Conservation (phyloP, 2,113 vertebrate genomes). For the Hyperopisus bebe region DNA sequence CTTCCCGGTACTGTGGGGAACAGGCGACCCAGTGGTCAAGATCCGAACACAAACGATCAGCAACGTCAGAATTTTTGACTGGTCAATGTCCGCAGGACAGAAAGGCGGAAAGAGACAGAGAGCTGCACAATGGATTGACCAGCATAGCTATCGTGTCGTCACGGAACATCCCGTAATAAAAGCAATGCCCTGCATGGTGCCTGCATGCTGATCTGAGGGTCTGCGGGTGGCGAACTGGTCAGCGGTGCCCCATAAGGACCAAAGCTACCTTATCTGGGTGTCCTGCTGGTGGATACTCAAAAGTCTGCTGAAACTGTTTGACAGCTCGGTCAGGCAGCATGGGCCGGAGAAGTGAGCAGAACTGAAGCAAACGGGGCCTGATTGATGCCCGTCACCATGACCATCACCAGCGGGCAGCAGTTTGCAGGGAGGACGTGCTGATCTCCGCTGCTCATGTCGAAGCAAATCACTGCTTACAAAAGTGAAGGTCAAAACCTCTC, state of each 20-base stretch:
- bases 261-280: neutral
- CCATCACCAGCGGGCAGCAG: slow-evolving; percentile 95
- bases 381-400: slow-evolving; percentile 96
- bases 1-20: neutral
- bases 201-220: neutral
- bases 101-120: slow-evolving; percentile 65
- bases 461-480: slow-evolving; percentile 83
- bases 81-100: neutral
- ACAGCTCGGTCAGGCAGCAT: slow-evolving; percentile 54
- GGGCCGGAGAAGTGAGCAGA: slow-evolving; percentile 64
- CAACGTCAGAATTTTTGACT: neutral
- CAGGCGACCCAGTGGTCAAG: neutral
- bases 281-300: neutral
- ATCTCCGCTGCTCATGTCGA: slow-evolving; percentile 93
- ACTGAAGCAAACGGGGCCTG: slow-evolving; percentile 94
- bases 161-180: neutral
- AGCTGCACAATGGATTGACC: slow-evolving; percentile 55
- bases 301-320: neutral
- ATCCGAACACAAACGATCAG: neutral
- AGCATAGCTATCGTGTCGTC: neutral
- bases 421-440: slow-evolving; percentile 94
- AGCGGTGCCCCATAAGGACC: neutral
- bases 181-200: neutral
- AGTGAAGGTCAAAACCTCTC: slow-evolving; percentile 92
- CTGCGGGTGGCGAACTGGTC: neutral